Base-by-base conservation (phyloP, 2,113 vertebrate species). In the Hippocampus zosterae region DNA sequence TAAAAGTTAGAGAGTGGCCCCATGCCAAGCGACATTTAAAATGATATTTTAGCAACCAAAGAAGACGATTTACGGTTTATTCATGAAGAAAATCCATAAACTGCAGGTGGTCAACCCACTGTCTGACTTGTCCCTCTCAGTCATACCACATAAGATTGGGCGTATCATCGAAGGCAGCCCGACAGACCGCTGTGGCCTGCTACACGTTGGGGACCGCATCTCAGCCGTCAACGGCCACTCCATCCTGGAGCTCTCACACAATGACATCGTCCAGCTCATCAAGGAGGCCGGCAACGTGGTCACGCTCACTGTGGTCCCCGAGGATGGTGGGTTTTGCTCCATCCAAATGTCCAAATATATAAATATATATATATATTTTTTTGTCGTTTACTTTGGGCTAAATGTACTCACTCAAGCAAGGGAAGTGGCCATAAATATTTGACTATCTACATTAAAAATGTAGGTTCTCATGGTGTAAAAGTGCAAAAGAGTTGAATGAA, bases 81-180 rank as follows among this genome's bases (percentile, higher is more conserved):
- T 23, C 23, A 61, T 25, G 21, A 27, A 61, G 15, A 56, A 56
- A 25, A 11, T 56, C 10, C 8, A 12, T n/a, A n/a, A 53, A 56
- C 53, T 7, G 59, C 12, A 29, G 27, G 5, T 33, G 12, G 10
- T 42, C 50, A 23, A 12, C 50, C 46, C 12, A 48, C 21, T 3
- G 3, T 23, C 52, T 23, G 52, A 53, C 52, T n/a, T n/a, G 52
- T 53, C 9, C 52, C 8, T 69, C 70, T 48, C 69, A 98, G 97
- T 98, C 59, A 98, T 99, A 71, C 97, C 97, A 33, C 97, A 99
- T 90, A 99, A 99, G 91, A 99, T 99, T 2, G 97, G 97, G 6
- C 94, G 97, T 4, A 94, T 99, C 74, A 98, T 99, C 13, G 95
- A 96, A 0, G 95, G 96, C 61, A 99, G 97, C 69, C 97, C 97